Conservation (phyloP, 1,140 invertebrate species). For the Nebria ingens region DNA sequence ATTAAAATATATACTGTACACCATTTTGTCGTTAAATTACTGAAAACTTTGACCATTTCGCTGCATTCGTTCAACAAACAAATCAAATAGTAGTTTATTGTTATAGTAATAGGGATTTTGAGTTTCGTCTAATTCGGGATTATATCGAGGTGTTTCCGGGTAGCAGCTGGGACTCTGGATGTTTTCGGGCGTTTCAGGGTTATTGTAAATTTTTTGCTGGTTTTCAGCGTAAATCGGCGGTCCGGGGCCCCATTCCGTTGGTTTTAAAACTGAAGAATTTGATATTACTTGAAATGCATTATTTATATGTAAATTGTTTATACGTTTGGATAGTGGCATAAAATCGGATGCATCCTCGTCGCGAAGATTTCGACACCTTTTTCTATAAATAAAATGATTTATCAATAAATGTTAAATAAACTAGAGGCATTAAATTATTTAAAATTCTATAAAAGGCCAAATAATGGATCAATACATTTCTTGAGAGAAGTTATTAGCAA, state of each 20-base stretch:
- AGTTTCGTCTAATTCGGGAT: conserved; percentile 41
- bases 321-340: conserved; percentile 64
- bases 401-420: too few relatives aligned
- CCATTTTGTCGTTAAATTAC: background rate
- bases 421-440: too few relatives aligned
- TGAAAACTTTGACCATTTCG: conserved; percentile 24
- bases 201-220: conserved; percentile 1
- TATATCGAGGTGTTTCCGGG: conserved; percentile 32
- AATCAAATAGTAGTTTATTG: conserved; percentile 48
- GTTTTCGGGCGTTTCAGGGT: conserved; percentile 21
- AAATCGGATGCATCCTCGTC: conserved; percentile 63
- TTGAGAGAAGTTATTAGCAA: too few relatives aligned
- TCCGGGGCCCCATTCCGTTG: conserved; percentile 24
- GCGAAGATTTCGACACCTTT: conserved; percentile 43
- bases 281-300: conserved; percentile 19
- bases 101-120: conserved; percentile 55
- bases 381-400: conserved; percentile 43
- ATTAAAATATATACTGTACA: background rate
- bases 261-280: conserved; percentile 16
- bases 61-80: conserved; percentile 46
- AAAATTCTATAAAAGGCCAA: too few relatives aligned
- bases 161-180: conserved; percentile 26
- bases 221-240: conserved; percentile 13
- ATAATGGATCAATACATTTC: too few relatives aligned
- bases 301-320: conserved; percentile 69